Evolutionary conservation across 2,113 vertebrate genomes (phyloP).

Genomic region (Phrynosoma blainvillii): DNA sequence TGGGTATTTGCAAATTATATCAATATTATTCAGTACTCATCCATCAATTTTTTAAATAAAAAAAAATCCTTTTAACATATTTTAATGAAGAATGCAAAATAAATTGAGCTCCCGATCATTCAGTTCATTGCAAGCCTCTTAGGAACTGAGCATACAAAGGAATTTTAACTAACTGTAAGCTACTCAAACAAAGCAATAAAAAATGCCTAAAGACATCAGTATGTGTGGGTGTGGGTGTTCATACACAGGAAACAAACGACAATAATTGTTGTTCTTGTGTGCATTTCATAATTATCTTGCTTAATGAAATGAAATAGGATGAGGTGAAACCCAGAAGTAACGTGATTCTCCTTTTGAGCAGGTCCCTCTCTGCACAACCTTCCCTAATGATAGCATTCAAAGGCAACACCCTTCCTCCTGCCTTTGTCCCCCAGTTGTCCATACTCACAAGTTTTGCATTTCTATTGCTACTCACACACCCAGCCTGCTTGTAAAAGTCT

Average conservation of each 20-base stretch:
- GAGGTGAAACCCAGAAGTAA: conserved; percentile 30
- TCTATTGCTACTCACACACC: neutral
- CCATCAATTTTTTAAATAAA: conserved; percentile 1
- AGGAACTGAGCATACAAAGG: conserved; percentile 71
- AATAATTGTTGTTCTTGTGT: conserved; percentile 58
- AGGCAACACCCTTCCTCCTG: neutral
- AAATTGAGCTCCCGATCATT: conserved; percentile 61
- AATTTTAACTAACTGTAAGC: conserved; percentile 78
- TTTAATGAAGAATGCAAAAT: conserved; percentile 50
- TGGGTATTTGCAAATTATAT: conserved; percentile 70
- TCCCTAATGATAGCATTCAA: neutral
- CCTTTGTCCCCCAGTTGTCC: too few species aligned
- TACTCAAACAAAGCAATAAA: conserved; percentile 60
- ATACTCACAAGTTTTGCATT: neutral
- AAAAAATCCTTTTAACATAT: neutral
- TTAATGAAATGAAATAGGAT: conserved; percentile 52
- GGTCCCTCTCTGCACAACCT: neutral
- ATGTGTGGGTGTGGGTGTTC: conserved; percentile 49
- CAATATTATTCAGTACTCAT: conserved; percentile 68
- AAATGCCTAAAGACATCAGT: conserved; percentile 24
- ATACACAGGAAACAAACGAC: conserved; percentile 51
- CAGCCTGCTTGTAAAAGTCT: too few species aligned
- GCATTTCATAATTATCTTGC: conserved; percentile 65
- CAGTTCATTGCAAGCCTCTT: conserved; percentile 66
- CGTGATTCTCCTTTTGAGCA: neutral